A percentile compares a stretch with the other conserved stretches of the same genome.
phyloP scores from a whole-genome alignment of 2,888 invertebrate species.

The Hanleya hanleyi region DNA sequence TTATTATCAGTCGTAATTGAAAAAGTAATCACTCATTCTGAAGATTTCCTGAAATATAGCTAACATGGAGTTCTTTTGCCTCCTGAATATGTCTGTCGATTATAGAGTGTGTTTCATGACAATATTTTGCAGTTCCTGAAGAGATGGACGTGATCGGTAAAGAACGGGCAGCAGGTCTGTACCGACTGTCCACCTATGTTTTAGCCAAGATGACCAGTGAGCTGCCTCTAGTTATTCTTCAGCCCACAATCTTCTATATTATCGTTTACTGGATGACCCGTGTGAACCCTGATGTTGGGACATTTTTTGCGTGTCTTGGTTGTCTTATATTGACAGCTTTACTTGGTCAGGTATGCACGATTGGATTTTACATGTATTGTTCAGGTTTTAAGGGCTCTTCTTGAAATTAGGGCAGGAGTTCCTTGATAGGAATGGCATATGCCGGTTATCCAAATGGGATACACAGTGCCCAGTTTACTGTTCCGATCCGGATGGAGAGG shows the following conservation, averaged over 20 bases:
- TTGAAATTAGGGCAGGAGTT: too few relatives aligned
- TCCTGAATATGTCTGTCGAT: background rate
- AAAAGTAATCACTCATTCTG: too few relatives aligned
- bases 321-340: conserved; percentile 83
- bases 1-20: too few relatives aligned
- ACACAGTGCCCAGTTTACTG: too few relatives aligned
- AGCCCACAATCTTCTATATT: conserved; percentile 84
- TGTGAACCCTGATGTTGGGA: conserved; percentile 78
- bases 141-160: conserved; percentile 87
- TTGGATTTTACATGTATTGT: too few relatives aligned
- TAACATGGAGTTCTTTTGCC: too few relatives aligned
- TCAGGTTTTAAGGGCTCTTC: too few relatives aligned
- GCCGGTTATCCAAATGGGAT: too few relatives aligned
- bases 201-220: conserved; percentile 88
- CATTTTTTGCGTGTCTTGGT: conserved; percentile 81
- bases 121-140: conserved; percentile 80
- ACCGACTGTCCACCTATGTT: conserved; percentile 86
- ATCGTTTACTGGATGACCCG: conserved; percentile 86
- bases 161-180: conserved; percentile 85
- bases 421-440: too few relatives aligned
- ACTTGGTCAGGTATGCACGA: conserved; percentile 81
- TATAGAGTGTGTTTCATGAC: background rate
- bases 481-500: too few relatives aligned
- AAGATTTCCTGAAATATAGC: too few relatives aligned
- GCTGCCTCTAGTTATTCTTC: conserved; percentile 82